Base-by-base conservation (phyloP, 1,140 invertebrate genomes). In the Amphibalanus amphitrite region DNA sequence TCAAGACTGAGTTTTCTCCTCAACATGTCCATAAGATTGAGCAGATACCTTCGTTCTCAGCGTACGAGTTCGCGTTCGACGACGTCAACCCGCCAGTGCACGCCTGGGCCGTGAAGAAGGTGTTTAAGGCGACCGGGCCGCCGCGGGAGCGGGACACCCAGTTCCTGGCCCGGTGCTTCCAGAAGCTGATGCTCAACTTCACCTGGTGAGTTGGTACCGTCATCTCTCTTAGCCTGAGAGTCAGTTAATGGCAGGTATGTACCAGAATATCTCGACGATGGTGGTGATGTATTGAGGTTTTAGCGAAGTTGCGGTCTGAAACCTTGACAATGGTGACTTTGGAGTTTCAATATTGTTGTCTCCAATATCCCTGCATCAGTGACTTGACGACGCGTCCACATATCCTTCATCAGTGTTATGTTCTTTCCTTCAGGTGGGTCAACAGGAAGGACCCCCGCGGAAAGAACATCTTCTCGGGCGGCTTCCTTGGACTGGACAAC, bases 61-160 rank as follows among this genome's bases (percentile, higher is more conserved):
- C 80, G 0, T 82, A 82, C 75, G 82, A 82, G 75, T 82, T 82
- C 75, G 77, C 79, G 3, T 80, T 82, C 73, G 76, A 78, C 65
- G 81, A 82, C 71, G 79, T 80, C 3, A 82, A 82, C 71, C 82
- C 82, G 10, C 82, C 82, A 0, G 80, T 82, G 20, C 80, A 82
- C 75, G 80, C 79, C 1, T 82, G 80, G 75, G 80, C 82, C n/a
- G 77, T 77, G n/a, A 71, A 79, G 40, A 78, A 79, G 67, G 78
- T 82, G 20, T 82, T 78, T 73, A 78, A 78, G 67, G 74, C 72
- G 0, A 77, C 78, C 6, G 78, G 76, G 1, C 30, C 29, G n/a
- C 75, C 74, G 59, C 77, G 75, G 6, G 72, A 75, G 8, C 71
- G 77, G 17, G 81, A 82, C 72, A 28, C 75, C 23, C 71, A 73